A percentile compares a stretch with the other conserved stretches of the same genome.
Evolutionary conservation across 2,113 vertebrate species (phyloP).

Genomic region (Ctenomys sociabilis): DNA sequence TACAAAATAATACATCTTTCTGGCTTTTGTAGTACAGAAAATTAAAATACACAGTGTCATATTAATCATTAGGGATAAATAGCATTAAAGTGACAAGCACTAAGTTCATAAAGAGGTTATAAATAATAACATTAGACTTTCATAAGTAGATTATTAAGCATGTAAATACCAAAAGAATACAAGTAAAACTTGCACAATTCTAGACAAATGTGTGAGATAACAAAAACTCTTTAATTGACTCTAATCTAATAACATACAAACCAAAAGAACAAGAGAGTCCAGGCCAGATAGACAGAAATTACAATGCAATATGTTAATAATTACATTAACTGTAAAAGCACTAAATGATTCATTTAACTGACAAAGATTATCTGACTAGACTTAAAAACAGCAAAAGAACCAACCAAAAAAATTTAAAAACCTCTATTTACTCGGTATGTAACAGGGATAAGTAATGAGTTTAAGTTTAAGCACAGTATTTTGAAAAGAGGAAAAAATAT

Average conservation of each 20-base stretch:
- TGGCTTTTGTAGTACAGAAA: constrained; percentile 28
- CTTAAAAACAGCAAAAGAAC: neutral
- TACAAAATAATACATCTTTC: constrained; percentile 36
- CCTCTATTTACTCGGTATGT: too few species aligned
- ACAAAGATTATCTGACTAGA: neutral
- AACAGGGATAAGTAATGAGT: neutral
- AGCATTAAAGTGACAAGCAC: neutral
- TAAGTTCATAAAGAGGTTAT: constrained; percentile 45
- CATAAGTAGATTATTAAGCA: neutral
- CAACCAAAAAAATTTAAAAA: neutral
- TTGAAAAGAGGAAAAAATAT: constrained; percentile 35
- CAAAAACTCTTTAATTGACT: neutral
- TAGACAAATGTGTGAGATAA: neutral
- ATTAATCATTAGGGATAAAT: neutral
- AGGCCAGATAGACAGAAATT: neutral
- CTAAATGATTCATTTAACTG: neutral
- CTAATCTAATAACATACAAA: neutral
- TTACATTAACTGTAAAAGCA: constrained; percentile 42
- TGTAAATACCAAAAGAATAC: constrained; percentile 40
- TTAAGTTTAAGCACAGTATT: constrained; percentile 49
- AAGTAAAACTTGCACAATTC: constrained; percentile 39
- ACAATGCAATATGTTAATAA: neutral
- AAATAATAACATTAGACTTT: constrained; percentile 39
- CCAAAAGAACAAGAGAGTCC: neutral
- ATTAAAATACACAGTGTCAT: constrained; percentile 1